phyloP scores from a whole-genome alignment of 2,888 invertebrate genomes.

The Apamea sordens region DNA sequence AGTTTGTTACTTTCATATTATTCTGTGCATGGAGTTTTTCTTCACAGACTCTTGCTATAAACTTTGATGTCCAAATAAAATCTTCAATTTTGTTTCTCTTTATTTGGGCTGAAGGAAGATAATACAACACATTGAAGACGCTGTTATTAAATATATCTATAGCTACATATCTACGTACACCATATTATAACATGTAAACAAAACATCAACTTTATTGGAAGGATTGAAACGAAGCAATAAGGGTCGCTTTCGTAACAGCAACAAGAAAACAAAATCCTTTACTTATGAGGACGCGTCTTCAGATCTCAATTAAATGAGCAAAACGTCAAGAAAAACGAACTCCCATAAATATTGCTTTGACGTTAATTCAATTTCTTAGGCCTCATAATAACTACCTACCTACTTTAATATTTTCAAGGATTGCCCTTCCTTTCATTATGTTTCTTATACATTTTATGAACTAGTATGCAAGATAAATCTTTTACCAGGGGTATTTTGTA shows the following conservation, averaged over 20 bases:
- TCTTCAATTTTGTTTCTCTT: constrained; percentile 49
- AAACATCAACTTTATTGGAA: constrained; percentile 29
- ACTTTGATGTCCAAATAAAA: constrained; percentile 48
- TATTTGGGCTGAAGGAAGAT: constrained; percentile 29
- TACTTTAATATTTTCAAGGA: neutral
- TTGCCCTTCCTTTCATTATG: neutral
- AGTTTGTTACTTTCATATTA: constrained; percentile 11
- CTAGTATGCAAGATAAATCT: neutral
- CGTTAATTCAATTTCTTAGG: constrained; percentile 1
- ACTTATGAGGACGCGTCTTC: neutral
- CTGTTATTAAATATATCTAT: constrained; percentile 24
- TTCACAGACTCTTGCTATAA: constrained; percentile 29
- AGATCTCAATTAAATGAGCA: constrained; percentile 5
- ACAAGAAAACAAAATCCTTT: neutral
- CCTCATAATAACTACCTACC: neutral
- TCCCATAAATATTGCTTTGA: neutral
- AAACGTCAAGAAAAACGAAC: constrained; percentile 3
- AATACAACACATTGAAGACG: constrained; percentile 42
- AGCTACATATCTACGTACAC: neutral
- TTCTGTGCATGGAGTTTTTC: constrained; percentile 22
- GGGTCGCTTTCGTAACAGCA: constrained; percentile 9
- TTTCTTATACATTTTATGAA: neutral
- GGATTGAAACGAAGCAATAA: constrained; percentile 26
- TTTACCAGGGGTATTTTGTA: neutral
- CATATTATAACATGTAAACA: constrained; percentile 22